Conservation (phyloP, 2,888 invertebrate species). For the Flexamia atlantica region DNA sequence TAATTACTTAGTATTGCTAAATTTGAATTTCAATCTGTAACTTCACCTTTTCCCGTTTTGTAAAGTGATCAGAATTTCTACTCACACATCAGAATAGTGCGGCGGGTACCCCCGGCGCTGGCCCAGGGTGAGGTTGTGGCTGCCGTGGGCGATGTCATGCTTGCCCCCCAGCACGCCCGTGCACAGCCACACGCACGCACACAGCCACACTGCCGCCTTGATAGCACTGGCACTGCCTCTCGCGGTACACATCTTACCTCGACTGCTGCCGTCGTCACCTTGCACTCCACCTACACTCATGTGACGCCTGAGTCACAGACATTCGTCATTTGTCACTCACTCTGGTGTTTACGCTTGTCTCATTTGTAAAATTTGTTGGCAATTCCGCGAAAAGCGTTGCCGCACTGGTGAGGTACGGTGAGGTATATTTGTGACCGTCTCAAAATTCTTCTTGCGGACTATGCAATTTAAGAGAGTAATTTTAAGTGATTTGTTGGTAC, state of each 20-base stretch:
- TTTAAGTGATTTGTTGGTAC: too few species aligned
- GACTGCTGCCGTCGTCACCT: neutral
- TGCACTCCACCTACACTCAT: neutral
- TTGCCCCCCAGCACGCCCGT: neutral
- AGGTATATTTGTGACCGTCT: too few species aligned
- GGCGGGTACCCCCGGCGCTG: neutral
- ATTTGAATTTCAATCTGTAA: too few species aligned
- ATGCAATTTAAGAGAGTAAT: too few species aligned
- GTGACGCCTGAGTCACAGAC: neutral
- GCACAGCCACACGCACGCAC: neutral
- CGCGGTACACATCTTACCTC: neutral
- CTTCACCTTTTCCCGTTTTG: too few species aligned
- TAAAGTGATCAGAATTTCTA: too few species aligned
- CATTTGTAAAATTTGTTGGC: too few species aligned
- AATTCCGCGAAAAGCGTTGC: too few species aligned
- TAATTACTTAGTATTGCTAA: too few species aligned
- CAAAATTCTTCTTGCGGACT: too few species aligned
- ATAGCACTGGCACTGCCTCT: neutral
- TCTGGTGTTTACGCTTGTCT: neutral
- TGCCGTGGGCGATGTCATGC: constrained; percentile 7
- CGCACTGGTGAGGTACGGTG: too few species aligned
- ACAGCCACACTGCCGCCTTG: neutral
- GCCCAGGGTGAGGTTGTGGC: constrained; percentile 41
- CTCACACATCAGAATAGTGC: constrained; percentile 15
- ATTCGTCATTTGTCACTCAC: neutral